Conservation (phyloP, 1,140 invertebrate species). For the Monochamus saltuarius region DNA sequence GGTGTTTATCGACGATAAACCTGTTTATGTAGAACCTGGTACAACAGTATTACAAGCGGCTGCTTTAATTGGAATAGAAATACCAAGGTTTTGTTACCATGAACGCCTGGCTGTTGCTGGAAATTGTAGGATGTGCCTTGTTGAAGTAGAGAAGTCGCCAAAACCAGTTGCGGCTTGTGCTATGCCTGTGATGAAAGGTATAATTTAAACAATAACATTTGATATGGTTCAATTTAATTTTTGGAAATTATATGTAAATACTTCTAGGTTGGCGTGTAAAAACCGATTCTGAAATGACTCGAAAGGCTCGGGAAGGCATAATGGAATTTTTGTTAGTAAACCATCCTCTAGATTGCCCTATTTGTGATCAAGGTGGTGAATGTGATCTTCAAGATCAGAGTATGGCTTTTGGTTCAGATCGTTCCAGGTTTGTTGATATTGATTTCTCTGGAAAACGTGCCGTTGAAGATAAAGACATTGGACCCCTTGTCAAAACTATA, state of each 20-base stretch:
- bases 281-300: slow-evolving; percentile 94
- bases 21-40: slow-evolving; percentile 91
- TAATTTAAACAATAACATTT: slow-evolving; percentile 1
- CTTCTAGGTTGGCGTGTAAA: slow-evolving; percentile 77
- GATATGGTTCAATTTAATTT: background rate
- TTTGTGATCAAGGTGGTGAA: slow-evolving; percentile 99
- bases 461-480: slow-evolving; percentile 99
- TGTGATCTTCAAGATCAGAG: slow-evolving; percentile 98
- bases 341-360: slow-evolving; percentile 98
- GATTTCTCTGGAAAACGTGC: slow-evolving; percentile 93
- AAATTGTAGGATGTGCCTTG: slow-evolving; percentile 98
- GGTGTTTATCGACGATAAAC: slow-evolving; percentile 97
- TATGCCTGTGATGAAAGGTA: slow-evolving; percentile 99
- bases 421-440: slow-evolving; percentile 92
- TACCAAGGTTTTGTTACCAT: slow-evolving; percentile 99
- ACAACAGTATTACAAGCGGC: slow-evolving; percentile 99
- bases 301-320: slow-evolving; percentile 94
- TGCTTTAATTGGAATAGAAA: slow-evolving; percentile 93
- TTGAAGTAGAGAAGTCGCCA: slow-evolving; percentile 94
- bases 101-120: slow-evolving; percentile 97
- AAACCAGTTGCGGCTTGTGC: slow-evolving; percentile 99
- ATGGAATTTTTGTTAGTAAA: slow-evolving; percentile 99
- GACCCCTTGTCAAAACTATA: slow-evolving; percentile 97
- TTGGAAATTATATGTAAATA: background rate
- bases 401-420: slow-evolving; percentile 98